A percentile compares a stretch with the other conserved stretches of the same genome.
Evolutionary conservation across 2,797 vertebrate genomes (phyloP).

Genomic region (Yasuhikotakia modesta): DNA sequence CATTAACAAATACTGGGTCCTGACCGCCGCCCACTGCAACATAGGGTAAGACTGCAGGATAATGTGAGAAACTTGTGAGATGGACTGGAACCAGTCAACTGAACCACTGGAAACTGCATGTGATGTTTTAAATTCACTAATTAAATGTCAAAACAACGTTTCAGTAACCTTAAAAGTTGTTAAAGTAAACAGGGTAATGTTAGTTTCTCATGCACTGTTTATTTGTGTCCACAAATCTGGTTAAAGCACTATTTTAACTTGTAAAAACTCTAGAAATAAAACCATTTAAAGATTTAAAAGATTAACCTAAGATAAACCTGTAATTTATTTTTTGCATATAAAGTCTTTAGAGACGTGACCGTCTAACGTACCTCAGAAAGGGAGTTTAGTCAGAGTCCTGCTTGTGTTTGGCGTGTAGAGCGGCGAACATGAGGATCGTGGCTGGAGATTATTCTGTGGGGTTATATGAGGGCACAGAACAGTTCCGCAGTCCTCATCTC

Average conservation of each 20-base stretch:
- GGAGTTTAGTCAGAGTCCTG: background rate
- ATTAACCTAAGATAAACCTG: too few relatives aligned
- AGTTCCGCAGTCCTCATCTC: conserved; percentile 72
- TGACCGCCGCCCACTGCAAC: conserved; percentile 82
- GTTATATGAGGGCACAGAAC: conserved; percentile 82
- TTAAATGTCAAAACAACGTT: too few relatives aligned
- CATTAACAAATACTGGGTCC: conserved; percentile 77
- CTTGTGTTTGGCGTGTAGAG: conserved; percentile 60
- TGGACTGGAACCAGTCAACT: background rate
- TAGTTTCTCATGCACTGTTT: too few relatives aligned
- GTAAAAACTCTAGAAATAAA: background rate
- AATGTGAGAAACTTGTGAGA: background rate
- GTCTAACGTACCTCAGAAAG: too few relatives aligned
- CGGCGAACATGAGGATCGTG: conserved; percentile 74
- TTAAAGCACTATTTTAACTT: background rate
- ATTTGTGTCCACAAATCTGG: too few relatives aligned
- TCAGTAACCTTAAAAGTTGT: too few relatives aligned
- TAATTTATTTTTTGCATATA: too few relatives aligned
- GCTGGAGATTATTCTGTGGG: conserved; percentile 79
- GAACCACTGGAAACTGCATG: too few relatives aligned
- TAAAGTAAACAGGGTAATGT: too few relatives aligned
- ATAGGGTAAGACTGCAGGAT: conserved; percentile 68
- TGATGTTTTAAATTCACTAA: too few relatives aligned
- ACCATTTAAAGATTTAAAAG: background rate
- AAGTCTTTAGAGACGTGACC: too few relatives aligned